Percentiles rank a stretch among this genome's conserved stretches.
These are phyloP conservation scores for Oreochromis niloticus DNA, from an alignment of 2,113 vertebrate genomes.

Conservation along the genomic window DNA sequence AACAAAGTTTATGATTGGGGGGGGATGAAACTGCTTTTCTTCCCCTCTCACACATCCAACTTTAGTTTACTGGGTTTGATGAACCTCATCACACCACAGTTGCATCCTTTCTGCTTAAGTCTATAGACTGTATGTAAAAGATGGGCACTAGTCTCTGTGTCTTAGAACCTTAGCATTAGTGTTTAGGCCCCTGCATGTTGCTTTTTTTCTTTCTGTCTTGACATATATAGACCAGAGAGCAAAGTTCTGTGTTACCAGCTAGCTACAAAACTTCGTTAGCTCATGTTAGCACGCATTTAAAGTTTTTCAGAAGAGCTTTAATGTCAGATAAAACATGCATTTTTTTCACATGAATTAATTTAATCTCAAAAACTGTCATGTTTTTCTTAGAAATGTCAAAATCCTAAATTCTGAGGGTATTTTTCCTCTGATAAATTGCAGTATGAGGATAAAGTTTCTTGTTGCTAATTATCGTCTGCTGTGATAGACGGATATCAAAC, in stretches of 20 bases:
- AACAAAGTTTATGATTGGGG: neutral
- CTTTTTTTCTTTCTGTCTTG: neutral
- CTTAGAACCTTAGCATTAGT: neutral
- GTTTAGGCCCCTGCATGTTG: neutral
- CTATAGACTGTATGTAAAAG: neutral
- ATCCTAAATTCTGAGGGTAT: neutral
- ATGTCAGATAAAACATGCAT: neutral
- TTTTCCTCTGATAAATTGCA: neutral
- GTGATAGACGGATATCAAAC: neutral
- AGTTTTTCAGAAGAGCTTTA: neutral
- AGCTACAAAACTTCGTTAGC: accelerated
- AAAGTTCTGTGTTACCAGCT: neutral
- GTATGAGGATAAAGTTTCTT: neutral
- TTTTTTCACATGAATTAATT: neutral
- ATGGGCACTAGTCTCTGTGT: neutral
- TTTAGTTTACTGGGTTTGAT: neutral
- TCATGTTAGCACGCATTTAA: neutral
- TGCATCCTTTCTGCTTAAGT: neutral
- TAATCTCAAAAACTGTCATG: neutral
- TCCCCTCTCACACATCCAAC: accelerated
- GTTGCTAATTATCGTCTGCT: neutral
- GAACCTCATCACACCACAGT: neutral
- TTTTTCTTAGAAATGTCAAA: neutral
- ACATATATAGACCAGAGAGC: neutral
- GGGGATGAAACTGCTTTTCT: neutral